phyloP scores from a whole-genome alignment of 2,888 invertebrate genomes.

The Oligia fasciuncula region DNA sequence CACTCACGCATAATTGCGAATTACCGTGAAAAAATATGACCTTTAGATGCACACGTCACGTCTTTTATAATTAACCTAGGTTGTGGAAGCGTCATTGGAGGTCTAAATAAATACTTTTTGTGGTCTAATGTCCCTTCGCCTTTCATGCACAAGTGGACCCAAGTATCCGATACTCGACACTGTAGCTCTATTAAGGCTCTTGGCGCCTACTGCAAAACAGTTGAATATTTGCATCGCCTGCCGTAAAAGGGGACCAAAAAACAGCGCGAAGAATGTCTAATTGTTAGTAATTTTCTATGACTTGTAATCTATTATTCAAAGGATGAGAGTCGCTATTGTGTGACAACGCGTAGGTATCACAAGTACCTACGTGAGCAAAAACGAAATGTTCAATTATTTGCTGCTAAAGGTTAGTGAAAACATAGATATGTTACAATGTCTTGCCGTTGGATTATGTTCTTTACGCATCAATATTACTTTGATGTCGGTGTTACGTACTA shows the following conservation, averaged over 20 bases:
- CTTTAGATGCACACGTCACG: conserved; percentile 78
- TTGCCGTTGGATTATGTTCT: conserved; percentile 37
- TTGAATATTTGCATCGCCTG: not conserved
- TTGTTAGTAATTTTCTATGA: conserved; percentile 62
- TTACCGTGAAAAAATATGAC: conserved; percentile 79
- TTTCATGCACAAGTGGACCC: not conserved
- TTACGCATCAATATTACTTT: conserved; percentile 27
- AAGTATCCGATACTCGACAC: not conserved
- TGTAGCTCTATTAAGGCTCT: not conserved
- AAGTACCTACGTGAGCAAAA: conserved; percentile 50
- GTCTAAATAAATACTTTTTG: conserved; percentile 56
- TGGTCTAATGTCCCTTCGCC: conserved; percentile 18
- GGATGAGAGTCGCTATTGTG: conserved; percentile 34
- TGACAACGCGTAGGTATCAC: conserved; percentile 33
- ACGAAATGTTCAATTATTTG: conserved; percentile 51
- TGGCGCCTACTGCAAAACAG: conserved; percentile 10
- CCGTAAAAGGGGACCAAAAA: conserved; percentile 29
- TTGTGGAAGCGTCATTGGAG: conserved; percentile 60
- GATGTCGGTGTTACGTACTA: conserved; percentile 6
- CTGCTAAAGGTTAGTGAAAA: conserved; percentile 57
- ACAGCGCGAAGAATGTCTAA: conserved; percentile 58
- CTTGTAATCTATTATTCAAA: conserved; percentile 64
- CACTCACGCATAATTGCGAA: conserved; percentile 80
- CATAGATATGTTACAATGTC: conserved; percentile 45
- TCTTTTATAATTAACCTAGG: conserved; percentile 75